phyloP scores from a whole-genome alignment of 1,140 invertebrate species.

The Bombus sibiricus region DNA sequence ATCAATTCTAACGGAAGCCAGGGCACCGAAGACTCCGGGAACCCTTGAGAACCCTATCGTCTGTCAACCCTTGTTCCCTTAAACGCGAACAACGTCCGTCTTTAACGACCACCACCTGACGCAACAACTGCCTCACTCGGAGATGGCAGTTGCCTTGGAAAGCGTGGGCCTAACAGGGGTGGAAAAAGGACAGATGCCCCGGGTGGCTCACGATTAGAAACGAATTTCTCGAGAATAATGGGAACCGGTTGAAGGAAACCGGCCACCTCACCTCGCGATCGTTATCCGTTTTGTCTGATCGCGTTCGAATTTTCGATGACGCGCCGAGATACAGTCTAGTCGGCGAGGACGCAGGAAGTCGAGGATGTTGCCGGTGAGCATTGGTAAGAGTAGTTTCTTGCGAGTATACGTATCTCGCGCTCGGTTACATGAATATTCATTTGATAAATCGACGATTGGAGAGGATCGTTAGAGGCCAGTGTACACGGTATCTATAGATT shows the following conservation, averaged over 20 bases:
- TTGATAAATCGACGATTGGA: conserved; percentile 29
- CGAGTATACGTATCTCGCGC: not conserved
- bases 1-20: conserved; percentile 47
- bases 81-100: conserved; percentile 33
- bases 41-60: conserved; percentile 52
- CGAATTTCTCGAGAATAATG: conserved; percentile 65
- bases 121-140: conserved; percentile 72
- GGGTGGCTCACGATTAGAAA: conserved; percentile 70
- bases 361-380: not conserved
- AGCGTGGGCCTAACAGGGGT: conserved; percentile 53
- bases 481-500: conserved; percentile 1
- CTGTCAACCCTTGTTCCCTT: conserved; percentile 57
- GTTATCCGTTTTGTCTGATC: not conserved
- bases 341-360: not conserved
- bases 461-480: conserved; percentile 11
- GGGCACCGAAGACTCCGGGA: conserved; percentile 2
- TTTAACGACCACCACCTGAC: conserved; percentile 76
- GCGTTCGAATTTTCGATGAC: conserved; percentile 38
- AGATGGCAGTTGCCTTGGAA: conserved; percentile 72
- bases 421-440: conserved; percentile 40
- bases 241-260: conserved; percentile 6
- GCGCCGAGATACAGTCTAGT: not conserved
- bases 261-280: not conserved
- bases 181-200: conserved; percentile 74
- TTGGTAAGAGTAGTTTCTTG: conserved; percentile 11